phyloP scores from a whole-genome alignment of 2,888 invertebrate species.

The Schrankia costaestrigalis region DNA sequence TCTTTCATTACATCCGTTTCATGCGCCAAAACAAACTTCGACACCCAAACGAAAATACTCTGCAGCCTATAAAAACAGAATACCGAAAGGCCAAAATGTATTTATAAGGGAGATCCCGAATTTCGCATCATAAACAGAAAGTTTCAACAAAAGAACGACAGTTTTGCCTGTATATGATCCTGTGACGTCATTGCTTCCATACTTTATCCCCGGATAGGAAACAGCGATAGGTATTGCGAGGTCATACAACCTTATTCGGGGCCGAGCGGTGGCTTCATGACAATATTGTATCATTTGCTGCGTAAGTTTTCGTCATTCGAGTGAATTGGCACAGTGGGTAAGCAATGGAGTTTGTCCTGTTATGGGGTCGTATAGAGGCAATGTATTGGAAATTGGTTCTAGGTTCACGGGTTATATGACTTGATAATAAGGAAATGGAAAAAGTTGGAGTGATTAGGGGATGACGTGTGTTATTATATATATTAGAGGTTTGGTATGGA shows the following conservation, averaged over 20 bases:
- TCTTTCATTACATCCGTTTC: slow-evolving; percentile 2
- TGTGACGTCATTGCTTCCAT: slow-evolving; percentile 20
- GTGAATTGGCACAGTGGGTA: slow-evolving; percentile 18
- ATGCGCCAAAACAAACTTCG: slow-evolving; percentile 4
- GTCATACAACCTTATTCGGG: slow-evolving; percentile 15
- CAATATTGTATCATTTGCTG: slow-evolving; percentile 23
- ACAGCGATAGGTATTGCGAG: slow-evolving; percentile 22
- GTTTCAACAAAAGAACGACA: slow-evolving; percentile 24
- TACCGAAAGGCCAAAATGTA: neutral
- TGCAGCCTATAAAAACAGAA: slow-evolving; percentile 6
- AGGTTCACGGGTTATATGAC: slow-evolving; percentile 15
- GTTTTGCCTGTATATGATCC: slow-evolving; percentile 8
- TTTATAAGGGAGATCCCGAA: slow-evolving; percentile 10
- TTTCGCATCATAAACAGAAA: slow-evolving; percentile 21
- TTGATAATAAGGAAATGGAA: slow-evolving; percentile 22
- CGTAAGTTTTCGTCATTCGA: slow-evolving; percentile 19
- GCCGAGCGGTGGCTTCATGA: slow-evolving; percentile 15
- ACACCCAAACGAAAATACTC: slow-evolving; percentile 4
- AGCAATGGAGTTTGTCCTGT: slow-evolving; percentile 13
- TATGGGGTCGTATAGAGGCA: slow-evolving; percentile 9
- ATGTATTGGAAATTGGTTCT: slow-evolving; percentile 30
- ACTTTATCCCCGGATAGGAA: slow-evolving; percentile 12
- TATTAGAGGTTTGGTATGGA: too few relatives aligned
- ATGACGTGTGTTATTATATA: slow-evolving; percentile 1
- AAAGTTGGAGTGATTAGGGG: slow-evolving; percentile 13